Conservation (phyloP, 1,140 invertebrate genomes). For the Aphaenogaster ashmeadi region DNA sequence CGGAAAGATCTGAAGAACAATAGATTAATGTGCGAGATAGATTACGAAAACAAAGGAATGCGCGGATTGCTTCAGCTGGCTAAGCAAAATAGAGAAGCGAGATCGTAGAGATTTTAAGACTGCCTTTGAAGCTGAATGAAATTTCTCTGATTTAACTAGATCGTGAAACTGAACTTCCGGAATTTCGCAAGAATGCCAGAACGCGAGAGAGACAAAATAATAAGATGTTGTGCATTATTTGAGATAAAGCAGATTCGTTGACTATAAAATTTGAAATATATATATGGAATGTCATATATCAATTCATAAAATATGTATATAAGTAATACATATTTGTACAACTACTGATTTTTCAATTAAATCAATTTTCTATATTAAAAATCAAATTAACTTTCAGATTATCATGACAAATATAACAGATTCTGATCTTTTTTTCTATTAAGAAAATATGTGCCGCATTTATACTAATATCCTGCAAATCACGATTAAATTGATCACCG, state of each 20-base stretch:
- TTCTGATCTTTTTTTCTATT: neutral
- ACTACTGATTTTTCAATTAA: neutral
- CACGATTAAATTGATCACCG: constrained; percentile 10
- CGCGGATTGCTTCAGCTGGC: neutral
- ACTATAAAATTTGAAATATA: neutral
- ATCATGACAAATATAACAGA: neutral
- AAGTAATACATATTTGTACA: neutral
- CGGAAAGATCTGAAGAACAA: neutral
- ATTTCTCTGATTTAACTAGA: constrained; percentile 32
- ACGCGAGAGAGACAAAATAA: neutral
- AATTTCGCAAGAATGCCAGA: neutral
- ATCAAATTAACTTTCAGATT: neutral
- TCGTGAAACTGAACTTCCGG: neutral
- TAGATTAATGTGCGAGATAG: constrained; percentile 4
- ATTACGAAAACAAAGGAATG: neutral
- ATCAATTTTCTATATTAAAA: constrained; percentile 17
- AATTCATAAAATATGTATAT: constrained; percentile 13
- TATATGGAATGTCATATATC: neutral
- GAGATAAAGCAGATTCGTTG: neutral
- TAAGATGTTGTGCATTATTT: neutral
- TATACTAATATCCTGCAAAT: constrained; percentile 29
- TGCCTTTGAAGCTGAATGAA: neutral
- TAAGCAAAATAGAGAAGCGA: constrained; percentile 4
- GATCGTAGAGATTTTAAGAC: constrained; percentile 21
- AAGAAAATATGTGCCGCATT: neutral